A percentile compares a stretch with the other conserved stretches of the same genome.
Evolutionary conservation across 2,888 invertebrate genomes (phyloP).

Genomic region (Euplagia quadripunctaria): DNA sequence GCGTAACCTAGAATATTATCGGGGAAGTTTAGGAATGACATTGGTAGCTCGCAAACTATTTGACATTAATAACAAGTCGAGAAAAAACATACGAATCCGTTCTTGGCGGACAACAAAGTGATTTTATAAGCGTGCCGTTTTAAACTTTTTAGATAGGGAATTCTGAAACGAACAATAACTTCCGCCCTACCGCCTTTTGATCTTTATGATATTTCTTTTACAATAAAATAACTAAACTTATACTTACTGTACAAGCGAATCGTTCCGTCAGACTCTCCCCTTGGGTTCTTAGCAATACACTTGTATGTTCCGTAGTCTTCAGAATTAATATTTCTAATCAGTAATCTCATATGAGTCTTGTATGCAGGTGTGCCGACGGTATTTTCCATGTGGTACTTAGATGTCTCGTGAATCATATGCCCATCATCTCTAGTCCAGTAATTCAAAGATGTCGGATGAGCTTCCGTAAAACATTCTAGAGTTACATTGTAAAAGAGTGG

Average conservation of each 20-base stretch:
- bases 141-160: neutral
- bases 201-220: neutral
- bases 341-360: conserved; percentile 95
- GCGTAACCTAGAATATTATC: too few species aligned
- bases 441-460: conserved; percentile 96
- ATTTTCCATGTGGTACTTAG: conserved; percentile 93
- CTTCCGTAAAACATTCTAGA: conserved; percentile 96
- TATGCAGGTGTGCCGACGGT: conserved; percentile 91
- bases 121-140: neutral
- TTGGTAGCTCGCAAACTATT: neutral
- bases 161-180: neutral
- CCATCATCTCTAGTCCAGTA: conserved; percentile 96
- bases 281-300: conserved; percentile 95
- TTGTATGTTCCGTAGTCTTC: conserved; percentile 96
- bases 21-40: neutral
- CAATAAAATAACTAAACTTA: neutral
- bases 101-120: neutral
- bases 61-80: neutral
- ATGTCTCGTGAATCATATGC: conserved; percentile 95
- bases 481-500: conserved; percentile 94
- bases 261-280: conserved; percentile 96
- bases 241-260: conserved; percentile 95
- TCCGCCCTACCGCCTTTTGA: neutral
- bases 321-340: conserved; percentile 92
- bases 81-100: too few species aligned